Base-by-base conservation (phyloP, 2,797 vertebrate genomes). In the Melanotaenia parkinsoni region DNA sequence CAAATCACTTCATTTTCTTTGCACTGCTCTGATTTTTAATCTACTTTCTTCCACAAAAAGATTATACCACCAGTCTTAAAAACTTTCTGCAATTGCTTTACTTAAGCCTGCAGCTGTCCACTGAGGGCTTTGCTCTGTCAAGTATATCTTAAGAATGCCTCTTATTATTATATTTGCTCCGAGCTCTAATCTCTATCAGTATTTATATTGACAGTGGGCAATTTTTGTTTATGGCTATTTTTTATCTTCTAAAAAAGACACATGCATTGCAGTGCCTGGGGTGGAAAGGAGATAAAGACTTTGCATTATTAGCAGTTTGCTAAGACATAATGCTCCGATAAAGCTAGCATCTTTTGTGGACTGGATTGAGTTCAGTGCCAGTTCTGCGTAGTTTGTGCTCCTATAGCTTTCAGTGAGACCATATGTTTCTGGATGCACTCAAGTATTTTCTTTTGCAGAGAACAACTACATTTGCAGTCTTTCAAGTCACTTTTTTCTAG, bases 191-290 rank as follows among this genome's bases (percentile, higher is more conserved):
- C 91, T 91, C 89, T 91, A 91, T 93, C 90, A 78, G 82, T 89
- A 85, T 86, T 92, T 89, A 88, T 92, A 93, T 88, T 92, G 90
- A 94, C 91, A 93, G 89, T 91, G 89, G 53, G 90, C 92, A 88
- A 86, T 92, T 92, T 92, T 91, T 90, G 86, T 93, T 93, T 92
- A 84, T 84, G 80, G 87, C 86, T 85, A 90, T 91, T 93, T 91
- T 89, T 81, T 93, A 92, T 92, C 82, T 81, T 62, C 81, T 79
- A 84, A 88, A 87, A 91, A 88, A 92, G 90, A 91, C 85, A 91
- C 85, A 81, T 80, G 81, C 82, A 71, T 85, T 91, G 87, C 85
- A 88, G 77, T 58, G 86, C 78, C 82, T 74, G 74, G 63, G 80
- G 78, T 77, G 81, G 82, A 86, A 86, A 89, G 85, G 57, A 88